Base-by-base conservation (phyloP, 2,888 invertebrate species). In the Drosophila recens region DNA sequence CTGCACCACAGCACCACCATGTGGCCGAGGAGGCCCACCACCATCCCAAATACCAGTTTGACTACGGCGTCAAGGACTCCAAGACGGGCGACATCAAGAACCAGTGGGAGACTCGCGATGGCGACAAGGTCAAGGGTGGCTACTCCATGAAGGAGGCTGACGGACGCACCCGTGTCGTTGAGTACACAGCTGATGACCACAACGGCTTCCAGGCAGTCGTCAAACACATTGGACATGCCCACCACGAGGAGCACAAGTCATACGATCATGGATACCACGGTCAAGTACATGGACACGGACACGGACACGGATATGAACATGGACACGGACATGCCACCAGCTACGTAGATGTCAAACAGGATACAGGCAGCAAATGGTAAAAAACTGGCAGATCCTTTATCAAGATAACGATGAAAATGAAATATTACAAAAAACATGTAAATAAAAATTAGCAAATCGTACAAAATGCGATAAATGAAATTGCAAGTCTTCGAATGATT, bases 111-210 rank as follows among this genome's bases (percentile, higher is more conserved):
- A 92, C 93, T 59, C 92, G 94, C 42, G 93, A 94, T 81, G 94
- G 94, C 13, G 94, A 93, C 79, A 88, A 90, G 68, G 94, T 94
- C 20, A 94, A 94, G 80, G 92, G 92, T 76, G 80, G 90, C 38
- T 94, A 94, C 80, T 92, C 93, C 20, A 86, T 94, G 34, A 93
- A 93, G 72, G 93, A 93, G 90, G 91, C 93, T n/a, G 93, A 93
- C 77, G 93, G 93, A 43, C 93, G 93, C 17, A 93, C 93, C 62
- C 90, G 94, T 77, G 86, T 94, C 70, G 93, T 93, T n/a, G 93
- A 93, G 81, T 93, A 93, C 79, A 90, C 92, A 20, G 93, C 93
- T 5, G 93, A 93, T 75, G 91, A 93, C 73, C 93, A 93, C 62
- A 93, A 92, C 56, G 93, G 93, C 42, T 93, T 93, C 85, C 93